phyloP scores from a whole-genome alignment of 2,113 vertebrate species.

The Xiphophorus couchianus region DNA sequence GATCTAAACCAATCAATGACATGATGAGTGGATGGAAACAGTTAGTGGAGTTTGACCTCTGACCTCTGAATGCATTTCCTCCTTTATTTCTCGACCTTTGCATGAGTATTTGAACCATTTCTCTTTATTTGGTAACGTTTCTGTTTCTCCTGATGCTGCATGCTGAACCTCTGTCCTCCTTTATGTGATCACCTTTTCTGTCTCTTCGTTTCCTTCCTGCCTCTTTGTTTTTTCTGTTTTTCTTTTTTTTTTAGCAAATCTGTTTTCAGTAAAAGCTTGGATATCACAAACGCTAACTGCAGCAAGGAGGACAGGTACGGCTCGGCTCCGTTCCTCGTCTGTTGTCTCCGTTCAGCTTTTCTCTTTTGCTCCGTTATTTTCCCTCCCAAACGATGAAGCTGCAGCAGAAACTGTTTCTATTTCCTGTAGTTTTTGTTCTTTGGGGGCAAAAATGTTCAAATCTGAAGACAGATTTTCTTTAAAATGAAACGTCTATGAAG shows the following conservation, averaged over 20 bases:
- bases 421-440: background rate
- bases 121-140: background rate
- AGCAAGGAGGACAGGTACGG: constrained; percentile 97
- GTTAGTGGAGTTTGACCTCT: background rate
- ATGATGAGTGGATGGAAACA: background rate
- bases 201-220: constrained; percentile 65
- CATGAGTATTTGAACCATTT: constrained; percentile 25
- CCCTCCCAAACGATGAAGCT: background rate
- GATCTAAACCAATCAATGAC: background rate
- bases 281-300: constrained; percentile 98
- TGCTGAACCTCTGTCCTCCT: constrained; percentile 37
- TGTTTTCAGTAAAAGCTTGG: constrained; percentile 98
- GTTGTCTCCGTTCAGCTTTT: background rate
- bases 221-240: constrained; percentile 25
- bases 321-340: constrained; percentile 38
- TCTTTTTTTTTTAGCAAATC: constrained; percentile 74
- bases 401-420: background rate
- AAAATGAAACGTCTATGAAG: too few species aligned
- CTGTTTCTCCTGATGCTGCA: constrained; percentile 33
- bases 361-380: background rate
- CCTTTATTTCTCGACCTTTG: constrained; percentile 2
- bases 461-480: too few species aligned
- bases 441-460: background rate
- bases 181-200: constrained; percentile 64
- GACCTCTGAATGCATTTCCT: constrained; percentile 35